A percentile compares a stretch with the other conserved stretches of the same genome.
Conservation (phyloP, 1,140 invertebrate species). For the Vanessa atalanta region DNA sequence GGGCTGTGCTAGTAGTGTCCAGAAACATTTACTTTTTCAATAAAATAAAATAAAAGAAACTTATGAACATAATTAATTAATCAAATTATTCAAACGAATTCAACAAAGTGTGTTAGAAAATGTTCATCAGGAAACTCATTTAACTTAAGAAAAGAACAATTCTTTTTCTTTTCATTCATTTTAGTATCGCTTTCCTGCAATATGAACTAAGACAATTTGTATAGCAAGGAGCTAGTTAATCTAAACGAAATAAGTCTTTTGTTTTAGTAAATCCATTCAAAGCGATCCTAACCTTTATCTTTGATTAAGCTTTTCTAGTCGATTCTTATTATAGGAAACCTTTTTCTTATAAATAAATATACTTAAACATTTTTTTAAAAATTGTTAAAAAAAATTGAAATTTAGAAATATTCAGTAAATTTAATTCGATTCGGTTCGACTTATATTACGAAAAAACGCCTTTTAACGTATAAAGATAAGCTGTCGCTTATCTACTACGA, state of each 20-base stretch:
- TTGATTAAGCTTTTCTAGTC: neutral
- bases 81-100: too few relatives aligned
- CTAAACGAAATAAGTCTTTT: constrained; percentile 11
- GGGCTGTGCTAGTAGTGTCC: too few relatives aligned
- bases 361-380: neutral
- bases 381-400: neutral
- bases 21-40: too few relatives aligned
- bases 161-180: constrained; percentile 3
- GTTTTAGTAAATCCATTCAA: constrained; percentile 7
- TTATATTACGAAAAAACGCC: too few relatives aligned
- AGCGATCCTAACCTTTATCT: neutral
- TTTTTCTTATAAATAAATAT: neutral
- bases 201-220: constrained; percentile 1
- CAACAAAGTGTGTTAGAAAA: too few relatives aligned
- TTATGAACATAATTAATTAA: too few relatives aligned
- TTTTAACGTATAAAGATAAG: too few relatives aligned
- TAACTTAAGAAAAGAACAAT: neutral
- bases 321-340: neutral
- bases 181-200: neutral
- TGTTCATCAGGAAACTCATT: neutral
- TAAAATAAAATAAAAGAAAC: too few relatives aligned
- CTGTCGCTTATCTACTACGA: too few relatives aligned
- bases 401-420: too few relatives aligned
- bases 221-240: constrained; percentile 7
- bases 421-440: too few relatives aligned